Conservation (phyloP, 1,140 invertebrate genomes). For the Rhopalosiphum padi region DNA sequence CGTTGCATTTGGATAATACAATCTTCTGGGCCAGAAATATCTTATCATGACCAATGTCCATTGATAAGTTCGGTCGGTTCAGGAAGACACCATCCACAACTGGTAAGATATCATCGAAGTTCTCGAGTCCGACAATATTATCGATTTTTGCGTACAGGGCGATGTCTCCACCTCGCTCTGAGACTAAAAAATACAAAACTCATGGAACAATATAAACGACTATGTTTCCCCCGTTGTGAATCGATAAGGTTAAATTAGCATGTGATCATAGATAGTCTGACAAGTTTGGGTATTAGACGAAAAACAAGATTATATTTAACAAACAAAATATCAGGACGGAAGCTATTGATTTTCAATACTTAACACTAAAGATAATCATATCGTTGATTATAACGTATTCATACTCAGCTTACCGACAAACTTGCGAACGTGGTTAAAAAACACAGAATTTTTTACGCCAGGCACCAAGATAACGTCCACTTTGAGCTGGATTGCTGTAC, state of each 20-base stretch:
- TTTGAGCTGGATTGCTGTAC: neutral
- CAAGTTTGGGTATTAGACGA: too few species aligned
- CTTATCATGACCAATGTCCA: neutral
- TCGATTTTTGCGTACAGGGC: conserved; percentile 7
- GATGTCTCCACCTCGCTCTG: neutral
- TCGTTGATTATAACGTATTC: too few species aligned
- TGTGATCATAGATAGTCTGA: too few species aligned
- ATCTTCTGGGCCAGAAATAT: conserved; percentile 39
- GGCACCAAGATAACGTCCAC: conserved; percentile 8
- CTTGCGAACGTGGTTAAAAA: neutral
- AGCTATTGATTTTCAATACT: too few species aligned
- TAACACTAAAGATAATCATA: too few species aligned
- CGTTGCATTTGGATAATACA: conserved; percentile 38
- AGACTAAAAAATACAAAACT: neutral
- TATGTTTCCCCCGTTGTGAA: too few species aligned
- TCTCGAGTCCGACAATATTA: neutral
- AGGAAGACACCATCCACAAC: conserved; percentile 7
- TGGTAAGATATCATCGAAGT: conserved; percentile 24
- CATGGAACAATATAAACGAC: neutral
- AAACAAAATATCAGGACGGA: too few species aligned
- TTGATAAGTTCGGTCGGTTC: neutral
- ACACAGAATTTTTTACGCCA: neutral
- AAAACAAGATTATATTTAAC: too few species aligned
- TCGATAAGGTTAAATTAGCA: too few species aligned
- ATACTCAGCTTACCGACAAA: neutral